These are phyloP conservation scores for Listronotus oregonensis DNA, from an alignment of 1,140 invertebrate genomes.

Conservation along the genomic window DNA sequence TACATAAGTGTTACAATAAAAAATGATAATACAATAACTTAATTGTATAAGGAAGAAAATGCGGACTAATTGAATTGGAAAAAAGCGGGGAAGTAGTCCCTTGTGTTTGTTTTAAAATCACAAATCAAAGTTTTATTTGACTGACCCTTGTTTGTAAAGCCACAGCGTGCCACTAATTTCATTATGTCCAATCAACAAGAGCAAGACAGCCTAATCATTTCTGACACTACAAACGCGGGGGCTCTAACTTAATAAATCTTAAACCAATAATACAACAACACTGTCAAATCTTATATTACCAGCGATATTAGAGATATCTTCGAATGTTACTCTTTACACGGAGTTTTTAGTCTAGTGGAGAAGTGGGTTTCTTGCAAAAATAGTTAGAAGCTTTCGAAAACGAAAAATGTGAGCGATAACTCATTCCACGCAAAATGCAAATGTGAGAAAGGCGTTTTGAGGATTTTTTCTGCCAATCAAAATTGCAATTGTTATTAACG, in stretches of 20 bases:
- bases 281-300: slow-evolving; percentile 29
- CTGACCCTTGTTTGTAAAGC: slow-evolving; percentile 49
- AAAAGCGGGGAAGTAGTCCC: slow-evolving; percentile 17
- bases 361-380: too few relatives aligned
- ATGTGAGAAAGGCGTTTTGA: too few relatives aligned
- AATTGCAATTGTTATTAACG: too few relatives aligned
- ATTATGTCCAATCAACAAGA: slow-evolving; percentile 49
- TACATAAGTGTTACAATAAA: too few relatives aligned
- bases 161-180: slow-evolving; percentile 44
- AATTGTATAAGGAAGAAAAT: neutral
- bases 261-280: slow-evolving; percentile 37
- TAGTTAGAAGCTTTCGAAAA: too few relatives aligned
- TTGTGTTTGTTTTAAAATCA: slow-evolving; percentile 33
- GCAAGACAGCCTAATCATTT: slow-evolving; percentile 44
- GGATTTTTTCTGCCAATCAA: too few relatives aligned
- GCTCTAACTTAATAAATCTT: slow-evolving; percentile 40
- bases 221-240: slow-evolving; percentile 38
- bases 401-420: too few relatives aligned
- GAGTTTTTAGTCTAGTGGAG: too few relatives aligned
- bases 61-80: slow-evolving; percentile 1
- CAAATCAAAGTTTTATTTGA: slow-evolving; percentile 36
- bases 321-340: slow-evolving; percentile 10
- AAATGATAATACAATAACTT: slow-evolving; percentile 4
- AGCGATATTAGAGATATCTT: slow-evolving; percentile 29
- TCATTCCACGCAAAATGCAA: too few relatives aligned